phyloP scores from a whole-genome alignment of 2,113 vertebrate genomes.

The Ictalurus furcatus region DNA sequence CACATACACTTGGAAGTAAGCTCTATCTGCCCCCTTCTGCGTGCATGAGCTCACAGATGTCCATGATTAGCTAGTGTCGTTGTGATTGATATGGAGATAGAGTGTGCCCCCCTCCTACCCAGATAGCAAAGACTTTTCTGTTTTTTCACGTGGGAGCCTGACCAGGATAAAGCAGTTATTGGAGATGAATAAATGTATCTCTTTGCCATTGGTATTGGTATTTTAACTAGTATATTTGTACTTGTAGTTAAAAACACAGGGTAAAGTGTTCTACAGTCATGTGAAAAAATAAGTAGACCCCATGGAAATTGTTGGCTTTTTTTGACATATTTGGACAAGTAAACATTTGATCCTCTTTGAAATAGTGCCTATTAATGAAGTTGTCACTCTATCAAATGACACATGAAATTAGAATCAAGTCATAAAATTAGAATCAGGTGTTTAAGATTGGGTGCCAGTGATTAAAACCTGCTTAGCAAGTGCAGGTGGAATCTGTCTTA shows the following conservation, averaged over 20 bases:
- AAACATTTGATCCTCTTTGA: too few species aligned
- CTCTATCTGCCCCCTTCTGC: not conserved
- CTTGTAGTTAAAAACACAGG: not conserved
- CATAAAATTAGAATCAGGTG: too few species aligned
- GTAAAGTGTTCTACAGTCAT: not conserved
- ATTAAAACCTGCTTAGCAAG: too few species aligned
- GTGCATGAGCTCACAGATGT: too few species aligned
- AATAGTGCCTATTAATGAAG: too few species aligned
- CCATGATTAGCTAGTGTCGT: not conserved
- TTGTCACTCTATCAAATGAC: too few species aligned
- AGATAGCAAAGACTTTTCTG: not conserved
- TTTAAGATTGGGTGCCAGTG: too few species aligned
- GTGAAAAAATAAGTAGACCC: too few species aligned
- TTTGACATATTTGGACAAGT: too few species aligned
- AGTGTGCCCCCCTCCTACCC: not conserved
- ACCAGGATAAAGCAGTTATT: not conserved
- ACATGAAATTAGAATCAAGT: too few species aligned
- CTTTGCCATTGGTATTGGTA: not conserved
- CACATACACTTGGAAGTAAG: not conserved
- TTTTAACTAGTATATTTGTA: not conserved
- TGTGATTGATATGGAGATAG: not conserved
- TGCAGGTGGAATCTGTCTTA: too few species aligned
- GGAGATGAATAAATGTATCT: not conserved
- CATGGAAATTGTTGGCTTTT: too few species aligned
- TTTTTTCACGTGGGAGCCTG: not conserved